These are phyloP conservation scores for Podocnemis expansa DNA, from an alignment of 2,113 vertebrate species.

Conservation along the genomic window DNA sequence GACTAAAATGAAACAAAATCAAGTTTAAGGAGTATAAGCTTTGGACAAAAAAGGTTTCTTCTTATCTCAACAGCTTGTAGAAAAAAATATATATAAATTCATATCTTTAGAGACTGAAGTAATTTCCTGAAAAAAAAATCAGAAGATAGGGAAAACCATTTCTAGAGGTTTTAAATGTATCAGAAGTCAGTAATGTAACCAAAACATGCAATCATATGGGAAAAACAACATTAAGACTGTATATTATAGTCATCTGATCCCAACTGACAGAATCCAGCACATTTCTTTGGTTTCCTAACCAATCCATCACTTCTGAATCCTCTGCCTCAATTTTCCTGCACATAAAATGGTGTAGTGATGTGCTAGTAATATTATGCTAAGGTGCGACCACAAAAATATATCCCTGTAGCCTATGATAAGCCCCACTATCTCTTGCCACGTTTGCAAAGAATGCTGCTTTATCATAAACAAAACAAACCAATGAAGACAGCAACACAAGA, in stretches of 20 bases:
- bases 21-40: not conserved
- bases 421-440: fast-evolving
- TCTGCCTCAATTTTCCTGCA: not conserved
- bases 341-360: not conserved
- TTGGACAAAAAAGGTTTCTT: not conserved
- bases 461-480: not conserved
- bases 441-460: not conserved
- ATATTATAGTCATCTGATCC: not conserved
- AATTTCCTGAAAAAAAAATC: not conserved
- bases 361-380: not conserved
- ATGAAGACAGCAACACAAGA: not conserved
- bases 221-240: not conserved
- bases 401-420: not conserved
- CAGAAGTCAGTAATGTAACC: constrained; percentile 10
- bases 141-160: not conserved
- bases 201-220: not conserved
- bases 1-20: not conserved
- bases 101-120: not conserved
- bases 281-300: not conserved
- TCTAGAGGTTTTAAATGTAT: not conserved
- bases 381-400: not conserved
- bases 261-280: not conserved
- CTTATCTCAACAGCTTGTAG: not conserved
- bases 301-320: not conserved
- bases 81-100: not conserved